Evolutionary conservation across 1,140 invertebrate species (phyloP).

Genomic region (Episyrphus balteatus): DNA sequence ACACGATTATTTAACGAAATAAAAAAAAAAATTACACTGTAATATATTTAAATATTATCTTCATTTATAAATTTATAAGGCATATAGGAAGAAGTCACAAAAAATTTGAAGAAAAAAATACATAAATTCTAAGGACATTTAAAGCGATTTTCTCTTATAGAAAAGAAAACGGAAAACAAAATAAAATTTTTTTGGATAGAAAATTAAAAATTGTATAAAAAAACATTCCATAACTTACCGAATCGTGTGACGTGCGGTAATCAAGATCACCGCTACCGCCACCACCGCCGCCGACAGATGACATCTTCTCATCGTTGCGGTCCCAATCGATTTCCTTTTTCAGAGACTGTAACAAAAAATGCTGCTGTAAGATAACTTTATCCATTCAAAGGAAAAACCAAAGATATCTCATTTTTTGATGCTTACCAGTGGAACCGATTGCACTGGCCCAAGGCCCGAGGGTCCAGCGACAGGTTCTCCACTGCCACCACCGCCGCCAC

Average conservation of each 20-base stretch:
- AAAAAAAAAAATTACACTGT: no score
- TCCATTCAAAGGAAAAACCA: neutral
- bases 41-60: no score
- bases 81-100: no score
- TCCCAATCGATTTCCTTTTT: slow-evolving; percentile 83
- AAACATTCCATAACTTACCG: slow-evolving; percentile 49
- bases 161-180: slow-evolving; percentile 1
- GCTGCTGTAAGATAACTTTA: neutral
- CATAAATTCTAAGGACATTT: no score
- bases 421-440: slow-evolving; percentile 75
- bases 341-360: slow-evolving; percentile 53
- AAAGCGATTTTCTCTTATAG: neutral
- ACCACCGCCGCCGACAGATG: slow-evolving; percentile 47
- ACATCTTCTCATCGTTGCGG: slow-evolving; percentile 60
- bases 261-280: slow-evolving; percentile 64
- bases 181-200: slow-evolving; percentile 1
- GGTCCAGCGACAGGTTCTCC: slow-evolving; percentile 56
- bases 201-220: slow-evolving; percentile 26
- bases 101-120: no score
- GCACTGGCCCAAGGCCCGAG: slow-evolving; percentile 67
- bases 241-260: slow-evolving; percentile 66
- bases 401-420: neutral
- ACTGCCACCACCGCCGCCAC: slow-evolving; percentile 3
- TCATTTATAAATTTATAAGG: no score
- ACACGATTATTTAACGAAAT: no score